Percentiles rank a stretch among this genome's conserved stretches.
Evolutionary conservation across 2,113 vertebrate species (phyloP).

Genomic region (Protobothrops mucrosquamatus): DNA sequence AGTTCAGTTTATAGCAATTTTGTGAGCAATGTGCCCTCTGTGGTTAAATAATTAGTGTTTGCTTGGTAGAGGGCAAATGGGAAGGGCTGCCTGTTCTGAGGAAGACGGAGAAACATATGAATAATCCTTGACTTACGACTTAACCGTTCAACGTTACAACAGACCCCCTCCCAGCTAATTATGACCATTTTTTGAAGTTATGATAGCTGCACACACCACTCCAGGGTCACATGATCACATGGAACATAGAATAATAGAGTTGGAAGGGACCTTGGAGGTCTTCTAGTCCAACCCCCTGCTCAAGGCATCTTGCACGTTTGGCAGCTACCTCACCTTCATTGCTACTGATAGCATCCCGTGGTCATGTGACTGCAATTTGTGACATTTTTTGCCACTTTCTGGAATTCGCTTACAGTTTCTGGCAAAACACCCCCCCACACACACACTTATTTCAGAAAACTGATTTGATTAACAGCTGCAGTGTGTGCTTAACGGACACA

Average conservation of each 20-base stretch:
- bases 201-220: neutral
- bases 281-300: neutral
- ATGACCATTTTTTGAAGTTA: neutral
- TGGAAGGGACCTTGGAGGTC: neutral
- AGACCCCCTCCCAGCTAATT: neutral
- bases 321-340: neutral
- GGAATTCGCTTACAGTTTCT: neutral
- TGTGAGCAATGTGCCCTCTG: rapidly evolving
- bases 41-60: rapidly evolving
- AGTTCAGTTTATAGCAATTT: neutral
- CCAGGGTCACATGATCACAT: no score
- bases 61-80: neutral
- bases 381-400: neutral
- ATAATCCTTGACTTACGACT: neutral
- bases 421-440: neutral
- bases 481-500: neutral
- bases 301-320: neutral
- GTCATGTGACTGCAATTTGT: neutral
- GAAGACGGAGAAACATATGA: neutral
- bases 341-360: neutral
- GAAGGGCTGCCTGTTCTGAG: neutral
- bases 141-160: neutral
- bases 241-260: no score
- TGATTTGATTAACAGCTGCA: neutral
- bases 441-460: neutral